Evolutionary conservation across 2,797 vertebrate species (phyloP), one percentile per base, ranked within the genome.

Genomic region (Lagorchestes hirsutus): DNA sequence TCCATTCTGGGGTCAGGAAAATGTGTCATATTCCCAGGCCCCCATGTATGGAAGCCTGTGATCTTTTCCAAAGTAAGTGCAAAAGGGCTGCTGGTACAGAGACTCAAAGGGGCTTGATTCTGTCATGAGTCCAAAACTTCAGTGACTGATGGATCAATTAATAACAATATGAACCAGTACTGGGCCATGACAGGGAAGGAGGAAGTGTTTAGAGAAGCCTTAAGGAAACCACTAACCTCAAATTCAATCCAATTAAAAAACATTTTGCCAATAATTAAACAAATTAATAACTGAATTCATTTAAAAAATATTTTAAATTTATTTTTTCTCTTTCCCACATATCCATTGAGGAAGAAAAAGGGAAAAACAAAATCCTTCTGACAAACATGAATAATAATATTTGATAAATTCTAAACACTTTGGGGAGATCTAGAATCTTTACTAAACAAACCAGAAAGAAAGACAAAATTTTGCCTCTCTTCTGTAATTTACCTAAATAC

Each of bases 11-110:
- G 93, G 54, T 97, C 97, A 97, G 98, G 97, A 97, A 97, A 96
- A 95, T 98, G 97, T 97, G 96, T 98, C 98, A 98, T 91, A 96
- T 91, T 94, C 96, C 94, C 94, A 56, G 40, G 92, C 93, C 96
- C 31, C 0, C 18, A 96, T 54, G 59, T 31, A 29, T 18, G 1
- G 0, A 57, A 92, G 55, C 50, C 95, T 94, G 74, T 24, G 92
- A 90, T 97, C 91, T 97, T 95, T 87, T 95, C 94, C 97, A 96
- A 52, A 1, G 0, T n/a, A 55, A 92, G n/a, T 6, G 12, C 50
- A 54, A 92, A 67, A 93, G 62, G 90, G 46, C 91, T 87, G 40
- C 40, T 29, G 92, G 82, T 62, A 59, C 82, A 58, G 55, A 95
- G 55, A 54, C 91, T 28, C 3, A 54, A 46, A 95, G 82, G 54